Conservation (phyloP, 2,888 invertebrate species). For the Cosmia pyralina region DNA sequence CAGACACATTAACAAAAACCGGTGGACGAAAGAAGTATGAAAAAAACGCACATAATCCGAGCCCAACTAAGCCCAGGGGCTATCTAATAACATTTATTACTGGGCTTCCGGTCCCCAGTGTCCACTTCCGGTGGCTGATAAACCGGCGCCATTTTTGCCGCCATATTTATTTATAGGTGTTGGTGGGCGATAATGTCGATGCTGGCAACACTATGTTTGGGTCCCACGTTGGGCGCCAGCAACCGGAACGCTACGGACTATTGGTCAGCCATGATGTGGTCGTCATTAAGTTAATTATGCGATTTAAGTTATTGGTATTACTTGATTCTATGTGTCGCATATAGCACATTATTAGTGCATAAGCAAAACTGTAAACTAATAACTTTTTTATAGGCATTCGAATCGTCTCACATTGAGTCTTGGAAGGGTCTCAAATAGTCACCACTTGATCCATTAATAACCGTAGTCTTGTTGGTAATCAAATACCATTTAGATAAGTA, state of each 20-base stretch:
- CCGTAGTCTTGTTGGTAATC: neutral
- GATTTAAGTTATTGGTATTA: conserved; percentile 30
- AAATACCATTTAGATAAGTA: neutral
- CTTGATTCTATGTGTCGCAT: neutral
- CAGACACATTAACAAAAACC: conserved; percentile 90
- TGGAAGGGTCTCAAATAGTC: neutral
- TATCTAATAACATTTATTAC: conserved; percentile 91
- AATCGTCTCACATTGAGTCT: neutral
- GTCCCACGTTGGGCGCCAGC: conserved; percentile 62
- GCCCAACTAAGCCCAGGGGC: conserved; percentile 88
- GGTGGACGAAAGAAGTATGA: conserved; percentile 81
- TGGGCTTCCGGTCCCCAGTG: conserved; percentile 86
- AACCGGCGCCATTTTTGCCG: conserved; percentile 90
- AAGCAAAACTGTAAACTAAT: neutral
- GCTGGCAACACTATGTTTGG: conserved; percentile 81
- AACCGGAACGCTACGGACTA: conserved; percentile 66
- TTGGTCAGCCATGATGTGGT: conserved; percentile 54
- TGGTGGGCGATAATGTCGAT: conserved; percentile 85
- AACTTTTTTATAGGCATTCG: neutral
- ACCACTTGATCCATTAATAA: neutral
- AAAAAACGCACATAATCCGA: conserved; percentile 82
- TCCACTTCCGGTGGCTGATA: conserved; percentile 89
- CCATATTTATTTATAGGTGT: conserved; percentile 90
- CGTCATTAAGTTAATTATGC: conserved; percentile 63
- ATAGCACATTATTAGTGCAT: neutral